These are phyloP conservation scores for Oceanodroma tethys DNA, from an alignment of 2,113 vertebrate genomes.

Conservation along the genomic window DNA sequence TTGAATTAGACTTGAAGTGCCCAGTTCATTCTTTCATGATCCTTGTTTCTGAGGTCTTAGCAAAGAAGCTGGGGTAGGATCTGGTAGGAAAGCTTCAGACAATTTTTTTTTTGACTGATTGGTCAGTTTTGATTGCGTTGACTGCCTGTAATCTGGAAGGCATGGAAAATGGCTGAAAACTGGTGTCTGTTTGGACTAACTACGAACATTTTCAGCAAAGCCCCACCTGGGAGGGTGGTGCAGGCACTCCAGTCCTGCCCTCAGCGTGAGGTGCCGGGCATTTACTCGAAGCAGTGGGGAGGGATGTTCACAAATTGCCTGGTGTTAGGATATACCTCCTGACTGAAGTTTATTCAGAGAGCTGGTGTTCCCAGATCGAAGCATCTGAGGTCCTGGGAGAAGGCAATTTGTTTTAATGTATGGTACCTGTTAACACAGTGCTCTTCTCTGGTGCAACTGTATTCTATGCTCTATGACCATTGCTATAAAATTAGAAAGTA, in stretches of 20 bases:
- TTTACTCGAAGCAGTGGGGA: not conserved
- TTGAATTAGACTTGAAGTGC: not conserved
- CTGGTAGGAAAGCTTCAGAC: not conserved
- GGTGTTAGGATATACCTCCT: not conserved
- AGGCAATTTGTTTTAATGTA: not conserved
- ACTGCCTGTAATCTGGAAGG: not conserved
- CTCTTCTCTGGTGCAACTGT: not conserved
- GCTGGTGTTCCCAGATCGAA: not conserved
- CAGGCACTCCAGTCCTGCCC: not conserved
- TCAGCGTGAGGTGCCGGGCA: not conserved
- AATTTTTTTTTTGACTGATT: not conserved
- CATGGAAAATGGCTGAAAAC: not conserved
- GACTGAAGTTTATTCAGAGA: not conserved
- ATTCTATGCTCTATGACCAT: not conserved
- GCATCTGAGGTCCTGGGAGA: not conserved
- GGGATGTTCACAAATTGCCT: not conserved
- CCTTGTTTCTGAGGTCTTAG: not conserved
- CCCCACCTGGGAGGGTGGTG: not conserved
- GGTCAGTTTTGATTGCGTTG: not conserved
- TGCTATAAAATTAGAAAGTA: not conserved
- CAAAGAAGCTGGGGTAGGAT: not conserved
- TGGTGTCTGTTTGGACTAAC: not conserved
- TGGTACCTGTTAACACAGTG: not conserved
- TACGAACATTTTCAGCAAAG: not conserved
- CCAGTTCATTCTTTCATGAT: not conserved